phyloP scores from a whole-genome alignment of 2,888 invertebrate species.

The Pterobdella sp. region DNA sequence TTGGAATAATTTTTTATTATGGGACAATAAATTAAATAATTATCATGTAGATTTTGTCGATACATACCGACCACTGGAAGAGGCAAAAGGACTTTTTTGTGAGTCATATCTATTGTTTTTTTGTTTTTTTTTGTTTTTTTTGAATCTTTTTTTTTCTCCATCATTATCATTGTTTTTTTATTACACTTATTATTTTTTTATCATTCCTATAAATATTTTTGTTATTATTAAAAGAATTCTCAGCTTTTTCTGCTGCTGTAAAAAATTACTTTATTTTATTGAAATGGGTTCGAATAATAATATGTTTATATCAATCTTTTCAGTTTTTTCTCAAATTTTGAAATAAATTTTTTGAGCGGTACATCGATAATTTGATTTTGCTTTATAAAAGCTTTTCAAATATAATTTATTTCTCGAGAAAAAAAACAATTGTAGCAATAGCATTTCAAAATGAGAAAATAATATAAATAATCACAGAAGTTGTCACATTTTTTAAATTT shows the following conservation, averaged over 20 bases:
- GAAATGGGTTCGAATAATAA: background rate
- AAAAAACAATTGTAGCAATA: no score
- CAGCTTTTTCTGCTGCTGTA: background rate
- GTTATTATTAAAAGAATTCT: background rate
- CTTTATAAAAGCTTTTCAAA: no score
- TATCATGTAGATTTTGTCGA: background rate
- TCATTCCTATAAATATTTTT: background rate
- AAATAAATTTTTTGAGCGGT: no score
- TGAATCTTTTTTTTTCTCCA: background rate
- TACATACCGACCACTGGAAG: background rate
- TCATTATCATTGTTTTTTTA: background rate
- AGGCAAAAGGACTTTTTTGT: background rate
- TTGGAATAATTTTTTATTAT: no score
- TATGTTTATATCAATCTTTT: background rate
- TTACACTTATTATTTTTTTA: conserved; percentile 1
- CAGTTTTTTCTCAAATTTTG: no score
- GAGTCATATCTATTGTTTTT: background rate
- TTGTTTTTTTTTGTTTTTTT: background rate
- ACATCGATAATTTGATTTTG: no score
- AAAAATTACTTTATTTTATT: background rate
- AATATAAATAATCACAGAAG: no score
- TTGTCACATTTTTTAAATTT: no score
- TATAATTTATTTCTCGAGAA: no score
- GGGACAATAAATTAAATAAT: no score
- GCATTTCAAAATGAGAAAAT: no score